Evolutionary conservation across 2,888 invertebrate species (phyloP), one percentile per base, ranked within the genome.

Genomic region (Alsophila aescularia): DNA sequence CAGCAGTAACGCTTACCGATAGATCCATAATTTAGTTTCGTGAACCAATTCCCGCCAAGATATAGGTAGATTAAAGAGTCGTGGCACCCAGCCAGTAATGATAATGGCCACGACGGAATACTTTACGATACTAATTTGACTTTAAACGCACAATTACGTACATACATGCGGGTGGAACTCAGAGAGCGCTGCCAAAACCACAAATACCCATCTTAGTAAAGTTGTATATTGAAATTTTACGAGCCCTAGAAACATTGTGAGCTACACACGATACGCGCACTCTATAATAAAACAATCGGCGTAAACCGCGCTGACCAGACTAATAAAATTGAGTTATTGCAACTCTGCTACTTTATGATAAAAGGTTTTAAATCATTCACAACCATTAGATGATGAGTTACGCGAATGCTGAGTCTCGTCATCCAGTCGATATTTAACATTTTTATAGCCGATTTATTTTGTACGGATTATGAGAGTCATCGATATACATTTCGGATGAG

Each of bases 361-460:
- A 89, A 90, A 89, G 88, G 87, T 83, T 90, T 90, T 90, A 90
- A 90, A 88, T 90, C 89, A 90, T 87, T 83, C 85, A 80, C 79
- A 79, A 85, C 90, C 88, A 90, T 90, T 90, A 90, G 90, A 89
- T 88, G 88, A 87, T 89, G 90, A 90, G 86, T 90, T 89, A 90
- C 87, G 78, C 72, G 79, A 69, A 83, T 77, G 83, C 82, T 85
- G 84, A 87, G 78, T 85, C 85, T 87, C 89, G 87, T 89, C 88
- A 90, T 83, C 81, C 78, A 69, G 74, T 69, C 79, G 77, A 87
- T 89, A 88, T 88, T 88, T 87, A 87, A 87, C 84, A 83, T 85
- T 88, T 89, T 89, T 90, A 90, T 89, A 82, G 81, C 79, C 84
- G 83, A 81, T 84, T 88, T 85, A 76, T 75, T 87, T 81, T 84